A percentile compares a stretch with the other conserved stretches of the same genome.
Conservation (phyloP, 2,113 vertebrate genomes). For the Apodemus speciosus region DNA sequence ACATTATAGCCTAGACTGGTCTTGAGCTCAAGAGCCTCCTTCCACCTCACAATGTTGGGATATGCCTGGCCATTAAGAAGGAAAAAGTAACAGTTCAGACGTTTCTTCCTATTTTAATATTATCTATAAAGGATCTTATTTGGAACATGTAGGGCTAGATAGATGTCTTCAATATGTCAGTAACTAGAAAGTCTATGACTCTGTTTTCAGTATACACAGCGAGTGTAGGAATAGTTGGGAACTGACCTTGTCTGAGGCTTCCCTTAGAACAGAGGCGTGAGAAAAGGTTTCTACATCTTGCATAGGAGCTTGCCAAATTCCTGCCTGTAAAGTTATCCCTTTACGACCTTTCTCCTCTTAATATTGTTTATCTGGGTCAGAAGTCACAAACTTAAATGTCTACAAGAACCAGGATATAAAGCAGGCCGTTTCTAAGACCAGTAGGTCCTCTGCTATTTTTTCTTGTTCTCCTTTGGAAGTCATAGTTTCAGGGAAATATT, state of each 20-base stretch:
- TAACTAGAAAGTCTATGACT: not conserved
- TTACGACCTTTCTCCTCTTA: not conserved
- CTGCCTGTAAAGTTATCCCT: not conserved
- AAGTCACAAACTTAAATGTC: not conserved
- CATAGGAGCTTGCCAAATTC: not conserved
- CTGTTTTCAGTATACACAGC: not conserved
- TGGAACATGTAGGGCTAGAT: not conserved
- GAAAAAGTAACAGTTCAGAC: not conserved
- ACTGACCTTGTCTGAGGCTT: constrained; percentile 9
- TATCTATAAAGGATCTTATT: not conserved
- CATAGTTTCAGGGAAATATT: not conserved
- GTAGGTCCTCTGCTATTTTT: not conserved
- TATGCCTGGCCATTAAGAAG: not conserved
- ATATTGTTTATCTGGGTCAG: constrained; percentile 5
- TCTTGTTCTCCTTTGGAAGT: constrained; percentile 28
- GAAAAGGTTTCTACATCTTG: not conserved
- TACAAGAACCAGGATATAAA: not conserved
- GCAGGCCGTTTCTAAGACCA: not conserved
- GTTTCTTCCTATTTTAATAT: constrained; percentile 15
- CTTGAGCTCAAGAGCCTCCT: not conserved
- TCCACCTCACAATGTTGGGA: not conserved
- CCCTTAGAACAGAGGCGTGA: not conserved
- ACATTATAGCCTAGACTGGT: not conserved
- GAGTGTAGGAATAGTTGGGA: not conserved
- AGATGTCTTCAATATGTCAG: not conserved